These are phyloP conservation scores for Ianthella basta DNA, from an alignment of 37 sponge, comb jelly and placozoan species.

Conservation along the genomic window DNA sequence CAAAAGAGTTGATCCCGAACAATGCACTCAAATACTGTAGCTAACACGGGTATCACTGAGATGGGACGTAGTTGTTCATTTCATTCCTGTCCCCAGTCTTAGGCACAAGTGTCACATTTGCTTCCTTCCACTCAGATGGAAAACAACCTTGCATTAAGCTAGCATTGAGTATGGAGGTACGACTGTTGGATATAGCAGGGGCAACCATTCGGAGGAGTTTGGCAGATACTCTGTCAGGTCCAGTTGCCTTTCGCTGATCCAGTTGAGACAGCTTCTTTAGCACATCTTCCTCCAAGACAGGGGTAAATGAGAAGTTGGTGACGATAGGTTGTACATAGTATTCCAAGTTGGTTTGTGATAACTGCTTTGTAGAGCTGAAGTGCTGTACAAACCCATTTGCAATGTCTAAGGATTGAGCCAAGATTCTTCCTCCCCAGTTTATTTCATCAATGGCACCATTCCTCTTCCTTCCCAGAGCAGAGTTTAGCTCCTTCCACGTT, in stretches of 20 bases:
- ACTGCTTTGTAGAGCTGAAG: not conserved
- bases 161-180: not conserved
- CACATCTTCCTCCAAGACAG: constrained; percentile 1
- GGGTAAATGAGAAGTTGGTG: not conserved
- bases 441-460: constrained; percentile 1
- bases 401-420: constrained; percentile 7
- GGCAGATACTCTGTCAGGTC: constrained; percentile 6
- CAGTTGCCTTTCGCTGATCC: constrained; percentile 1
- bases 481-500: not conserved
- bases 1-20: constrained; percentile 30
- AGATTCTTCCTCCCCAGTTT: constrained; percentile 1
- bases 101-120: constrained; percentile 26
- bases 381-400: constrained; percentile 1
- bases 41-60: constrained; percentile 39
- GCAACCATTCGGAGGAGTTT: constrained; percentile 9
- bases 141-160: constrained; percentile 10
- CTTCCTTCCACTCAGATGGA: constrained; percentile 33
- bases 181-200: not conserved
- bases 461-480: constrained; percentile 2
- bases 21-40: constrained; percentile 35
- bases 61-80: constrained; percentile 35
- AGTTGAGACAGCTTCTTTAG: constrained; percentile 19
- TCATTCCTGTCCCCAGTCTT: constrained; percentile 2
- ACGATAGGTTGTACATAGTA: not conserved
- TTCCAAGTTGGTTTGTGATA: not conserved